These are phyloP conservation scores for Phalanger gymnotis DNA, from an alignment of 2,797 vertebrate genomes.

Conservation along the genomic window DNA sequence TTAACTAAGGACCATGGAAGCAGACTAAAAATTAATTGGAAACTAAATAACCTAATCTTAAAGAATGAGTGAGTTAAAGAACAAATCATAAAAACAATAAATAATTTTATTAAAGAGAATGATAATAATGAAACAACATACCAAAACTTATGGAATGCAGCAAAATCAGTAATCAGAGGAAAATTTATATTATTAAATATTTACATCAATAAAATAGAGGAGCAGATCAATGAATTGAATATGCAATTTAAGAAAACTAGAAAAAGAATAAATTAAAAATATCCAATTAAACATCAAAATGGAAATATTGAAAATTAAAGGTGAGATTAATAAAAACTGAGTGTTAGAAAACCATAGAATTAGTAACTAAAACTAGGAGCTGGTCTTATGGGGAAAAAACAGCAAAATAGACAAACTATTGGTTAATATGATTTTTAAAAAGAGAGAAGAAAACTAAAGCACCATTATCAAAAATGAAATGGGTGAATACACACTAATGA, in stretches of 20 bases:
- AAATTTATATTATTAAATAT: neutral
- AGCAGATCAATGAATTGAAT: neutral
- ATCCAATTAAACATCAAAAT: neutral
- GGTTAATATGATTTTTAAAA: too few relatives aligned
- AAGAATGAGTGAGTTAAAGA: neutral
- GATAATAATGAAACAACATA: neutral
- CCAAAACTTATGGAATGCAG: neutral
- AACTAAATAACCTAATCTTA: neutral
- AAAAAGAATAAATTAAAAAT: neutral
- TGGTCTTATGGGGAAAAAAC: neutral
- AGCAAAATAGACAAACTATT: too few relatives aligned
- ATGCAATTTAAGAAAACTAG: neutral
- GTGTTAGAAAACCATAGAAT: neutral
- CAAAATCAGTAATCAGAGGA: neutral
- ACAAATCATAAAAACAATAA: neutral
- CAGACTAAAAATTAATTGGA: neutral
- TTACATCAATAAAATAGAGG: neutral
- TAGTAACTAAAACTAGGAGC: neutral
- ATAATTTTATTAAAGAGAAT: neutral
- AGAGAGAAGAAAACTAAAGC: too few relatives aligned
- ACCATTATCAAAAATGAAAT: too few relatives aligned
- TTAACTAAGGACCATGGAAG: neutral
- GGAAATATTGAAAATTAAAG: neutral
- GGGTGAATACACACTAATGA: too few relatives aligned
- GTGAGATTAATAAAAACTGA: neutral